Evolutionary conservation across 1,140 invertebrate species (phyloP).

Genomic region (Brachionus angularis): DNA sequence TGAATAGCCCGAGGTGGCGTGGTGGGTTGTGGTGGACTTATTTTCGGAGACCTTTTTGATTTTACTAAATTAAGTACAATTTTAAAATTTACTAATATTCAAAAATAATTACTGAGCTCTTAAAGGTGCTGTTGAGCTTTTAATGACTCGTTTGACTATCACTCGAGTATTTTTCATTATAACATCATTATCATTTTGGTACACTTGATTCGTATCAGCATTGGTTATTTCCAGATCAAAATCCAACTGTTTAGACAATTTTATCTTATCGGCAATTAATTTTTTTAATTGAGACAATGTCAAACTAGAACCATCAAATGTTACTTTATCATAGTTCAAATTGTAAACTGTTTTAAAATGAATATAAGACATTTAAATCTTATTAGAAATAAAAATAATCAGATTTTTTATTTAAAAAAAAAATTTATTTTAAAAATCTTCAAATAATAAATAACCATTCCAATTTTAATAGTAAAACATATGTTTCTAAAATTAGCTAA

Average conservation of each 20-base stretch:
- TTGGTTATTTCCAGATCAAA: slow-evolving; percentile 34
- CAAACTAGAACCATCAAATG: slow-evolving; percentile 35
- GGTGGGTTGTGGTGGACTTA: too few species aligned
- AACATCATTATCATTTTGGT: neutral
- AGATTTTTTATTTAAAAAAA: too few species aligned
- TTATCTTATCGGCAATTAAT: slow-evolving; percentile 21
- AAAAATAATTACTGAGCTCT: neutral
- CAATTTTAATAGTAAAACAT: too few species aligned
- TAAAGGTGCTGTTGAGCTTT: slow-evolving; percentile 6
- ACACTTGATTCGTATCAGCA: slow-evolving; percentile 37
- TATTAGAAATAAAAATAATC: too few species aligned
- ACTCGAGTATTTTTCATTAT: slow-evolving; percentile 32
- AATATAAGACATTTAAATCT: slow-evolving; percentile 28
- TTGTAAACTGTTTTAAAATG: slow-evolving; percentile 42
- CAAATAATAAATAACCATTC: too few species aligned
- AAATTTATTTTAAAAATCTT: too few species aligned
- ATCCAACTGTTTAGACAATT: slow-evolving; percentile 28
- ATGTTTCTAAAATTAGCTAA: too few species aligned
- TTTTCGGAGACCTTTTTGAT: too few species aligned
- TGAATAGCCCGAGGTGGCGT: neutral
- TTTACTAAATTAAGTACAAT: neutral
- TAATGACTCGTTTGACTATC: slow-evolving; percentile 28
- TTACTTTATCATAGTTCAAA: slow-evolving; percentile 42
- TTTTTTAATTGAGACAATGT: slow-evolving; percentile 17
- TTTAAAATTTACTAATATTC: neutral